phyloP scores from a whole-genome alignment of 23 tunicate genomes.

The Clavelina lepadiformis region DNA sequence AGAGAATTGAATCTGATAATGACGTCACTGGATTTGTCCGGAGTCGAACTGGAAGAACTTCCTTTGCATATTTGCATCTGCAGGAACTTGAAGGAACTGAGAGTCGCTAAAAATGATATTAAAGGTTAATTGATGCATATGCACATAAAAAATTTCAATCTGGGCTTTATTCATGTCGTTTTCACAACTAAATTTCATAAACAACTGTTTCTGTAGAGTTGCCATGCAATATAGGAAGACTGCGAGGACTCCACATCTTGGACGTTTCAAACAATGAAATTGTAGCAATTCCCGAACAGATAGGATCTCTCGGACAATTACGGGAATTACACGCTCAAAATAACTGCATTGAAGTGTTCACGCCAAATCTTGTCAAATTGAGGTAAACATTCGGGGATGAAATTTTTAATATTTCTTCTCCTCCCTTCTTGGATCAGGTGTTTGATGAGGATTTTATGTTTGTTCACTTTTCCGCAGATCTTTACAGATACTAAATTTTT shows the following conservation, averaged over 20 bases:
- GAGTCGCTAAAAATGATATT: conserved; percentile 54
- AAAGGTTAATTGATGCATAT: conserved; percentile 22
- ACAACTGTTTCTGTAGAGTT: conserved; percentile 24
- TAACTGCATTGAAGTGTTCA: conserved; percentile 60
- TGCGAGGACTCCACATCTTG: conserved; percentile 40
- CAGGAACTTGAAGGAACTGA: conserved; percentile 49
- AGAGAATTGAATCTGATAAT: conserved; percentile 55
- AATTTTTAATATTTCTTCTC: too few species aligned
- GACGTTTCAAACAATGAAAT: conserved; percentile 81
- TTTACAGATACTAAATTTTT: conserved; percentile 50
- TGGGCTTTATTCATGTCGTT: background rate
- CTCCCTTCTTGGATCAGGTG: too few species aligned
- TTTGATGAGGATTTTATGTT: too few species aligned
- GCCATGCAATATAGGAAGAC: conserved; percentile 59
- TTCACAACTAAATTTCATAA: background rate
- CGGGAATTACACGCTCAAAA: conserved; percentile 57
- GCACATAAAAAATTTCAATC: background rate
- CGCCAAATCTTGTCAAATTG: conserved; percentile 43
- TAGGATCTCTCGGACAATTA: conserved; percentile 46
- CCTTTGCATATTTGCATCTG: conserved; percentile 67
- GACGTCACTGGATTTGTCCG: conserved; percentile 55
- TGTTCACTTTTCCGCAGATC: conserved; percentile 28
- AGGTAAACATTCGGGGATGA: conserved; percentile 30
- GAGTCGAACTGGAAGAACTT: conserved; percentile 61
- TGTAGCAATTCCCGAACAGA: conserved; percentile 74